phyloP scores from a whole-genome alignment of 2,888 invertebrate species.

The Cosmopolites sordidus region DNA sequence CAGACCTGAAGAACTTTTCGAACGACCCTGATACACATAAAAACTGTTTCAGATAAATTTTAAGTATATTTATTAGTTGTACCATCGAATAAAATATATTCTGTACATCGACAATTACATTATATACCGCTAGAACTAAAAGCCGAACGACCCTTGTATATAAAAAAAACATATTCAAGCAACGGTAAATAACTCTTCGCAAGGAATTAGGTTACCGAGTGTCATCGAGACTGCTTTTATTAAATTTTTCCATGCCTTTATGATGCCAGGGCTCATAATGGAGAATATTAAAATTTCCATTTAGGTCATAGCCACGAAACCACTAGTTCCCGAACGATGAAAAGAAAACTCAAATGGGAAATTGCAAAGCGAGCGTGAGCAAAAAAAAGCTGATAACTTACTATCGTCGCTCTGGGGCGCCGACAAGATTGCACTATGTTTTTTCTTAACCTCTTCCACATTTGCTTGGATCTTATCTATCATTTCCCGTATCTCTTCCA shows the following conservation, averaged over 20 bases:
- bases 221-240: background rate
- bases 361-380: background rate
- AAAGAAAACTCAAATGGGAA: background rate
- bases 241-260: background rate
- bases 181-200: too few relatives aligned
- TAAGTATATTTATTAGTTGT: too few relatives aligned
- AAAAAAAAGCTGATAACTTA: constrained; percentile 54
- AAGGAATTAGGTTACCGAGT: too few relatives aligned
- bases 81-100: too few relatives aligned
- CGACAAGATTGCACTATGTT: constrained; percentile 98
- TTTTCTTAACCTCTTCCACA: constrained; percentile 99
- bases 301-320: background rate
- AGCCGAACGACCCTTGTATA: too few relatives aligned
- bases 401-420: constrained; percentile 99
- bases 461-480: constrained; percentile 99
- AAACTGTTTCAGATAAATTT: too few relatives aligned
- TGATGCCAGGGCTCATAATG: background rate
- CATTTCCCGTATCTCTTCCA: constrained; percentile 99
- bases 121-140: too few relatives aligned
- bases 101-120: too few relatives aligned
- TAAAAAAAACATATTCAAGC: too few relatives aligned
- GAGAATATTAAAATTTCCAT: background rate
- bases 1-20: too few relatives aligned
- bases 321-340: background rate
- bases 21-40: too few relatives aligned